Percentiles rank a stretch among this genome's conserved stretches.
Conservation (phyloP, 2,797 vertebrate genomes). For the Siniperca scherzeri region DNA sequence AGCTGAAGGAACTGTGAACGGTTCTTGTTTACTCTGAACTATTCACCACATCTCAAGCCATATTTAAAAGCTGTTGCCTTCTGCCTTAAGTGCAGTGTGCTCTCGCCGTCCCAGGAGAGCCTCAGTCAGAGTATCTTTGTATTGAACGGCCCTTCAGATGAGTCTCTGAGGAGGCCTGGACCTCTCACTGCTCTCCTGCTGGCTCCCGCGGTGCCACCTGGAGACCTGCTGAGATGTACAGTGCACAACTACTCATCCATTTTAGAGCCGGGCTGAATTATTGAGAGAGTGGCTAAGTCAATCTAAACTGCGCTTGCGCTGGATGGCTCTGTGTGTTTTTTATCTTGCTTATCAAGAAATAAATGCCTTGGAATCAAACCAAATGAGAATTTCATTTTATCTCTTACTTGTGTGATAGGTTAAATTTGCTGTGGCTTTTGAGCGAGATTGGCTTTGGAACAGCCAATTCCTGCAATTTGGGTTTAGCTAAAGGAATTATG, state of each 20-base stretch:
- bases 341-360: slow-evolving; percentile 67
- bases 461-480: slow-evolving; percentile 74
- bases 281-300: slow-evolving; percentile 68
- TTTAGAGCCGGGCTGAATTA: slow-evolving; percentile 69
- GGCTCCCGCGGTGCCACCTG: slow-evolving; percentile 31
- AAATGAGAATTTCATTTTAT: slow-evolving; percentile 67
- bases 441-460: slow-evolving; percentile 65
- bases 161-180: slow-evolving; percentile 46
- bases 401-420: slow-evolving; percentile 45
- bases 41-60: slow-evolving; percentile 41
- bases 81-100: slow-evolving; percentile 60
- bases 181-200: slow-evolving; percentile 35
- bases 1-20: slow-evolving; percentile 12
- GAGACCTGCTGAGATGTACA: slow-evolving; percentile 57
- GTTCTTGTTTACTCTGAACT: slow-evolving; percentile 39
- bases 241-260: slow-evolving; percentile 46
- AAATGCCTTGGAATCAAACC: slow-evolving; percentile 68
- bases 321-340: slow-evolving; percentile 32
- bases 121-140: slow-evolving; percentile 29
- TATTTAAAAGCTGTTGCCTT: slow-evolving; percentile 48
- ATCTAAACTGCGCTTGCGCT: slow-evolving; percentile 33
- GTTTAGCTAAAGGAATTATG: slow-evolving; percentile 77
- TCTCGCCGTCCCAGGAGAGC: slow-evolving; percentile 26
- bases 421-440: slow-evolving; percentile 66
- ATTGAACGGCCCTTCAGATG: slow-evolving; percentile 54